phyloP scores from a whole-genome alignment of 2,888 invertebrate species.

The Drosophila kokeensis region DNA sequence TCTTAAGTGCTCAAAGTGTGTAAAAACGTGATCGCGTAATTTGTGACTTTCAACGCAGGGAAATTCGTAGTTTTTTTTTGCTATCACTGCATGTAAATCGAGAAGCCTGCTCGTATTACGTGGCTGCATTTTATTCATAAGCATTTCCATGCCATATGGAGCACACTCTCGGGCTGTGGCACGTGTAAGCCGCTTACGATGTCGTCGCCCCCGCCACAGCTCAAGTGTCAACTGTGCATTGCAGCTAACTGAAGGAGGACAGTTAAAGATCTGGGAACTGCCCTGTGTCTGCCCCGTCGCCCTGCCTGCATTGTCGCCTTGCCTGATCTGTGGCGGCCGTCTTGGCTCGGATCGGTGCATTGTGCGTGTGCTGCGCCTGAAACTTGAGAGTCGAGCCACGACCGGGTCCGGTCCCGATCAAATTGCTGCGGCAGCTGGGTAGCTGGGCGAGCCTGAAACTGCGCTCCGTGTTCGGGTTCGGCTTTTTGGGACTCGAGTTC shows the following conservation, averaged over 20 bases:
- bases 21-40: slow-evolving; percentile 31
- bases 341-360: slow-evolving; percentile 8
- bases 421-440: slow-evolving; percentile 49
- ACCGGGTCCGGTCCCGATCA: slow-evolving; percentile 45
- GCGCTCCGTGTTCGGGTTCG: slow-evolving; percentile 11
- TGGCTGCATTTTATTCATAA: slow-evolving; percentile 37
- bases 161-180: slow-evolving; percentile 31
- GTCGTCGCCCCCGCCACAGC: slow-evolving; percentile 45
- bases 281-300: not conserved
- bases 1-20: slow-evolving; percentile 32
- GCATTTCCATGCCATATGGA: slow-evolving; percentile 22
- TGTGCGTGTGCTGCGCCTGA: slow-evolving; percentile 51
- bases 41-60: slow-evolving; percentile 71
- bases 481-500: slow-evolving; percentile 23
- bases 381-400: slow-evolving; percentile 52
- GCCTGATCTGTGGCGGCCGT: slow-evolving; percentile 41
- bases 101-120: slow-evolving; percentile 53
- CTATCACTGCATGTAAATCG: slow-evolving; percentile 54
- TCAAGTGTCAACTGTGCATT: slow-evolving; percentile 59
- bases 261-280: slow-evolving; percentile 45
- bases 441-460: slow-evolving; percentile 28
- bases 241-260: slow-evolving; percentile 18
- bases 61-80: slow-evolving; percentile 7
- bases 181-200: slow-evolving; percentile 70
- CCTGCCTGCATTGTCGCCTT: slow-evolving; percentile 8